Evolutionary conservation across 2,797 vertebrate species (phyloP).

Genomic region (Cetoscarus ocellatus): DNA sequence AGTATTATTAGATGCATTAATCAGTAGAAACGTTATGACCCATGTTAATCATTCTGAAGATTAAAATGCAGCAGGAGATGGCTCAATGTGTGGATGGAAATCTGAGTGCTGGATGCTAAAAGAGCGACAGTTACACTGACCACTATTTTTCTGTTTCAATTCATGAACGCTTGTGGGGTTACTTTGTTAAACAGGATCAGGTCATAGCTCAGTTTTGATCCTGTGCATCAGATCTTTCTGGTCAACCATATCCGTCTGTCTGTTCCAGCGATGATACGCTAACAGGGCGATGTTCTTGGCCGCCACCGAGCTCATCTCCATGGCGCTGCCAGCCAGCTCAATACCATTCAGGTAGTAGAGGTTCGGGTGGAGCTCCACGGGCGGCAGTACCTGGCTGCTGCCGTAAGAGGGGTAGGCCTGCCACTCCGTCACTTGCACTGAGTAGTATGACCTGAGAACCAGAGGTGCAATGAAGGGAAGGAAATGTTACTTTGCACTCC

Average conservation of each 20-base stretch:
- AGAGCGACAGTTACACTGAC: not conserved
- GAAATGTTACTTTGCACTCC: not conserved
- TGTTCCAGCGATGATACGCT: constrained; percentile 95
- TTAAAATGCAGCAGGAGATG: too few species aligned
- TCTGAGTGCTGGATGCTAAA: too few species aligned
- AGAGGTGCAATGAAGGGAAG: too few species aligned
- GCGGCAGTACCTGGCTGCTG: constrained; percentile 85
- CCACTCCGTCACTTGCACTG: constrained; percentile 95
- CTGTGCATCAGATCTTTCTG: constrained; percentile 98
- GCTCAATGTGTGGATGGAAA: too few species aligned
- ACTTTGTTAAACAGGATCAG: not conserved
- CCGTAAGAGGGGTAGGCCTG: constrained; percentile 90
- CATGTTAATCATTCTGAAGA: too few species aligned
- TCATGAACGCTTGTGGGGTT: not conserved
- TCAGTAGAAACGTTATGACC: too few species aligned
- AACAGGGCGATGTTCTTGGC: constrained; percentile 97
- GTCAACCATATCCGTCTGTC: constrained; percentile 94
- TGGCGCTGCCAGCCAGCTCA: constrained; percentile 95
- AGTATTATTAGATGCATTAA: too few species aligned
- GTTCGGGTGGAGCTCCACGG: constrained; percentile 90
- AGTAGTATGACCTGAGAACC: constrained; percentile 94
- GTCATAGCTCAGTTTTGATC: constrained; percentile 97
- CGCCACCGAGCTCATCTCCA: constrained; percentile 95
- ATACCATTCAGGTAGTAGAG: constrained; percentile 95
- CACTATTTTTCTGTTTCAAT: not conserved